These are phyloP conservation scores for Hypotaenidia okinawae DNA, from an alignment of 2,797 vertebrate genomes.

Conservation along the genomic window DNA sequence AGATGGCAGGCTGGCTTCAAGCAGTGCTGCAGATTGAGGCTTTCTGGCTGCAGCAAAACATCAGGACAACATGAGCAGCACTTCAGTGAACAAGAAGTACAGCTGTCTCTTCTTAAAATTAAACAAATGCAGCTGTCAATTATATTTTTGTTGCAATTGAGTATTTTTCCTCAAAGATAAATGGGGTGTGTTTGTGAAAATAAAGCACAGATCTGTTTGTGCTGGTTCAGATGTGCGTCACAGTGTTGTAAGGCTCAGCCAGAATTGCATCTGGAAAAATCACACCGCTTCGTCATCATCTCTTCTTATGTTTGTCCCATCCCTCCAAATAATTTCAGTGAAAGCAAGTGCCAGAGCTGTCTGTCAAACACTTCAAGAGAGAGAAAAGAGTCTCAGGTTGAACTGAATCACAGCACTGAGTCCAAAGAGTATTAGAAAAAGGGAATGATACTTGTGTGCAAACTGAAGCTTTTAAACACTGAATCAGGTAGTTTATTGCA, in stretches of 20 bases:
- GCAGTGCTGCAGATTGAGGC: not conserved
- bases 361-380: not conserved
- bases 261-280: not conserved
- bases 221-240: not conserved
- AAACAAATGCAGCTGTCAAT: not conserved
- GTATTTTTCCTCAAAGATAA: conserved; percentile 6
- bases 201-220: not conserved
- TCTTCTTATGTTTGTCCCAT: not conserved
- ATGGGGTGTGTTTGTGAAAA: not conserved
- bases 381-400: not conserved
- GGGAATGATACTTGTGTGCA: not conserved
- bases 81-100: not conserved
- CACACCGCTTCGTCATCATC: not conserved
- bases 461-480: not conserved
- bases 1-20: conserved; percentile 3
- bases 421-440: not conserved
- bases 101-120: conserved; percentile 16
- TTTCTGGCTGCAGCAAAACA: not conserved
- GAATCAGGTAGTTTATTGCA: not conserved
- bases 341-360: not conserved
- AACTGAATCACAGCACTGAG: not conserved
- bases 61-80: not conserved
- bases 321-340: not conserved
- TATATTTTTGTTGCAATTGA: not conserved
- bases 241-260: not conserved